These are phyloP conservation scores for Eupleurogrammus muticus DNA, from an alignment of 2,797 vertebrate species.

Conservation along the genomic window DNA sequence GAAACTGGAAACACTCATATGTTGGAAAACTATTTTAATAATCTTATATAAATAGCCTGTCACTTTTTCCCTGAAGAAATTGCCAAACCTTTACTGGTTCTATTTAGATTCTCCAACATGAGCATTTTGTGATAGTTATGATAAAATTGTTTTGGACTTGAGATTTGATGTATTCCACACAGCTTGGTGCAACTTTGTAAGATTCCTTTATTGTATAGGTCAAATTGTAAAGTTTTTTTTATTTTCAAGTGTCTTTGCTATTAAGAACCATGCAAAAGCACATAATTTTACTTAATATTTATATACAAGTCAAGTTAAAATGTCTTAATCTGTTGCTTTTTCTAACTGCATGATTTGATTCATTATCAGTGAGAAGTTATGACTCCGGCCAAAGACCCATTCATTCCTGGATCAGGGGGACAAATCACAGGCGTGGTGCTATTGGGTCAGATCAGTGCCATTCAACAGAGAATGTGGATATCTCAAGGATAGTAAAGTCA, in stretches of 20 bases:
- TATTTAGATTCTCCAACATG: no score
- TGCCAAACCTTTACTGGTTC: no score
- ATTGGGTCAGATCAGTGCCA: constrained; percentile 35
- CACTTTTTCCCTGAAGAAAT: no score
- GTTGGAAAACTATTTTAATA: no score
- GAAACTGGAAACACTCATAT: background rate
- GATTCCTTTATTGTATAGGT: background rate
- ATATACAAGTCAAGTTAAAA: no score
- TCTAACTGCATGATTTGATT: constrained; percentile 28
- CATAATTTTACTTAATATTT: background rate
- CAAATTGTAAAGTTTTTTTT: background rate
- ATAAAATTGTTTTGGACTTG: no score
- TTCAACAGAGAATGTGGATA: constrained; percentile 31
- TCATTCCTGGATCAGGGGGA: constrained; percentile 34
- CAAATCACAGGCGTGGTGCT: constrained; percentile 7
- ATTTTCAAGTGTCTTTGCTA: background rate
- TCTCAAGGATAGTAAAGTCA: constrained; percentile 41
- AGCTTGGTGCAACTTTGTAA: background rate
- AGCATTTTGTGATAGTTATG: no score
- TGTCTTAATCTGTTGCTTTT: constrained; percentile 14
- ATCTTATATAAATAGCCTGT: no score
- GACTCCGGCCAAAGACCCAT: constrained; percentile 34
- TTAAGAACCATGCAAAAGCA: background rate
- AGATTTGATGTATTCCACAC: no score
- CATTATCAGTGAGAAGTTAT: constrained; percentile 86